Evolutionary conservation across 2,113 vertebrate genomes (phyloP).

Genomic region (Sander lucioperca): DNA sequence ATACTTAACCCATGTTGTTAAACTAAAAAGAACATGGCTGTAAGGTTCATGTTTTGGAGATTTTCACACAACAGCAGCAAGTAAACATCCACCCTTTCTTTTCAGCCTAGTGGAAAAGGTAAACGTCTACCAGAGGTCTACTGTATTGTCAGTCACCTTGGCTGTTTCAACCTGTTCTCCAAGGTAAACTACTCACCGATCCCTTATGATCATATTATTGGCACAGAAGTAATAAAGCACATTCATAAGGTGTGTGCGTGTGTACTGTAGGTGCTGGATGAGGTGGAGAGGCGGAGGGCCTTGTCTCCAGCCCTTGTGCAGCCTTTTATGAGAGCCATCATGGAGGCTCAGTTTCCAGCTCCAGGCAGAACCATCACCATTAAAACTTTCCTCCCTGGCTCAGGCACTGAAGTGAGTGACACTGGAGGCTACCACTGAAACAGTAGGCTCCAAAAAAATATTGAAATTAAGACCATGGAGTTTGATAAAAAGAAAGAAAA

Average conservation of each 20-base stretch:
- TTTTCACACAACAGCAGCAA: neutral
- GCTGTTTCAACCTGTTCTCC: conserved; percentile 94
- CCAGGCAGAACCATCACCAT: conserved; percentile 90
- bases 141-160: conserved; percentile 93
- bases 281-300: conserved; percentile 92
- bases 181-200: conserved; percentile 82
- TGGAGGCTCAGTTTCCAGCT: conserved; percentile 95
- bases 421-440: neutral
- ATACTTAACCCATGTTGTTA: neutral
- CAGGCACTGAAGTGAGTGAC: conserved; percentile 89
- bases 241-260: neutral
- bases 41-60: neutral
- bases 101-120: conserved; percentile 90
- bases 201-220: neutral
- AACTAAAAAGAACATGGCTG: neutral
- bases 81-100: neutral
- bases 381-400: conserved; percentile 93
- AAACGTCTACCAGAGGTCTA: conserved; percentile 93
- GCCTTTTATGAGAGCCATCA: conserved; percentile 95
- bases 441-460: neutral
- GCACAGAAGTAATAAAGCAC: neutral
- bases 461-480: neutral
- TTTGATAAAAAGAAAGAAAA: too few species aligned
- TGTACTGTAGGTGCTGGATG: conserved; percentile 88
- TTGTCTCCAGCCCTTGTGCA: conserved; percentile 94